phyloP scores from a whole-genome alignment of 1,140 invertebrate species.

The Drosophila lacertosa region DNA sequence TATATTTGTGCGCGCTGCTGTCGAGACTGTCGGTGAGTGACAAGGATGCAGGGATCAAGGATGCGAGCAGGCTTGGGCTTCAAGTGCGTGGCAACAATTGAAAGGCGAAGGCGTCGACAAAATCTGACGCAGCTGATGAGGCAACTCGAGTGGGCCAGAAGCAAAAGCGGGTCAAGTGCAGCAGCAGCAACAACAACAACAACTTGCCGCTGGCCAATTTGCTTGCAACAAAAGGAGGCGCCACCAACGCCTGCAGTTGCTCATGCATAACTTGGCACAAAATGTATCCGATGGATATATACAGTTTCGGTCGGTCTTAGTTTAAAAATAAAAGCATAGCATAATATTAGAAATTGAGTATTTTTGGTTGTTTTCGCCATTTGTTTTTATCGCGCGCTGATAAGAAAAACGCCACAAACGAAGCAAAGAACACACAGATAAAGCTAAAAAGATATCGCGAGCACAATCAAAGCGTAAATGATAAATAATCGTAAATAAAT shows the following conservation, averaged over 20 bases:
- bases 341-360: slow-evolving; percentile 3
- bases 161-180: slow-evolving; percentile 72
- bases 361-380: slow-evolving; percentile 15
- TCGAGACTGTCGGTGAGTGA: slow-evolving; percentile 19
- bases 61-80: slow-evolving; percentile 7
- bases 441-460: slow-evolving; percentile 52
- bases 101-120: slow-evolving; percentile 44
- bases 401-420: slow-evolving; percentile 53
- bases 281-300: slow-evolving; percentile 42
- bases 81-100: slow-evolving; percentile 69
- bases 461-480: slow-evolving; percentile 75
- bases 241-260: slow-evolving; percentile 9
- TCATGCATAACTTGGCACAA: slow-evolving; percentile 15
- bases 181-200: slow-evolving; percentile 21
- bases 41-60: slow-evolving; percentile 8
- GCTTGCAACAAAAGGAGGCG: slow-evolving; percentile 53
- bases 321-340: slow-evolving; percentile 41
- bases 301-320: no score
- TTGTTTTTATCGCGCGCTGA: slow-evolving; percentile 51
- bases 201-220: slow-evolving; percentile 74
- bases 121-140: slow-evolving; percentile 62
- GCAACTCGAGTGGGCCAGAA: slow-evolving; percentile 63
- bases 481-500: slow-evolving; percentile 78
- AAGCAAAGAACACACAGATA: slow-evolving; percentile 8
- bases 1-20: slow-evolving; percentile 63